Percentiles rank a stretch among this genome's conserved stretches.
Conservation (phyloP, 2,888 invertebrate genomes). For the Diarsia mendica region DNA sequence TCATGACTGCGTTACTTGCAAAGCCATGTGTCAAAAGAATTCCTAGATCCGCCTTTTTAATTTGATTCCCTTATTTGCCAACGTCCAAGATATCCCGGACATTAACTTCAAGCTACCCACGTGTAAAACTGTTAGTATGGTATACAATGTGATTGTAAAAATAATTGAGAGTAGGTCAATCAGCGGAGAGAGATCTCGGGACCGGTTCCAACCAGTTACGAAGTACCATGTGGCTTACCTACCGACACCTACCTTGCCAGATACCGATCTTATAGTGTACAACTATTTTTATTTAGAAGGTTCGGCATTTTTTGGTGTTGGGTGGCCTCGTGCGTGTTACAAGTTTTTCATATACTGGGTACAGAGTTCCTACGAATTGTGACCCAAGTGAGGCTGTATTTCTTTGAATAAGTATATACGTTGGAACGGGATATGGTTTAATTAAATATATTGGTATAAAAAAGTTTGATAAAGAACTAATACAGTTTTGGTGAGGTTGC, state of each 20-base stretch:
- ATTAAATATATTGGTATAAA: neutral
- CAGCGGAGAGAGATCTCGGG: constrained; percentile 59
- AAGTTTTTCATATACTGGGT: neutral
- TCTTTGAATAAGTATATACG: neutral
- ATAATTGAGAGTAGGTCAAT: constrained; percentile 65
- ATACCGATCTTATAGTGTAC: constrained; percentile 50
- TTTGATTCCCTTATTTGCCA: constrained; percentile 12
- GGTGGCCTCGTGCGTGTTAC: constrained; percentile 12
- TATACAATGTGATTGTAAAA: constrained; percentile 66
- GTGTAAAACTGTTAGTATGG: constrained; percentile 44
- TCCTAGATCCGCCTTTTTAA: neutral
- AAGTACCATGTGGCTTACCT: constrained; percentile 48
- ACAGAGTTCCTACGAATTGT: neutral
- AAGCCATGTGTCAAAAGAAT: neutral
- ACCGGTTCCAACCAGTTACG: constrained; percentile 59
- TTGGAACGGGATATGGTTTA: neutral
- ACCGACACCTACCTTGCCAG: constrained; percentile 49
- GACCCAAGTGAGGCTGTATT: neutral
- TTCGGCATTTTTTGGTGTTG: constrained; percentile 2
- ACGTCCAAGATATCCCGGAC: neutral
- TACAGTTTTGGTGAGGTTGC: neutral
- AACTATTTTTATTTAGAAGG: constrained; percentile 49
- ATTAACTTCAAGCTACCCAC: constrained; percentile 26
- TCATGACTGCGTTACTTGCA: neutral
- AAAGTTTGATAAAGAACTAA: neutral